These are phyloP conservation scores for Gulo gulo DNA, from an alignment of 2,113 vertebrate species.

Conservation along the genomic window DNA sequence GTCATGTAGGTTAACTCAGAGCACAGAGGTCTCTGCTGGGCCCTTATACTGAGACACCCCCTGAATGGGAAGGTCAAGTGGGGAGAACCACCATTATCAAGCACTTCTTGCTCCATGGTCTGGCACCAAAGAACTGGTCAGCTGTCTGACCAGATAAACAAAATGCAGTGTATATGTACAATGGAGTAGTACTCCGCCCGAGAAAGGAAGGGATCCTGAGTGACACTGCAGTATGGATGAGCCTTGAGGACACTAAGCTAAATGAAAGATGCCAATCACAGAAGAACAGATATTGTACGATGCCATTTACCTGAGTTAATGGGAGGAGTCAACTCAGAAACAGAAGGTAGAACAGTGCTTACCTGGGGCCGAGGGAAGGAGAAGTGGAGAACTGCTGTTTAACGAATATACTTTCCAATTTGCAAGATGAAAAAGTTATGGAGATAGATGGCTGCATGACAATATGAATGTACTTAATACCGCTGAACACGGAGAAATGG, in stretches of 20 bases:
- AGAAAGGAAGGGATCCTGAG: not conserved
- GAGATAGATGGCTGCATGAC: not conserved
- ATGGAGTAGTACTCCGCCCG: not conserved
- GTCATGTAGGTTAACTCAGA: not conserved
- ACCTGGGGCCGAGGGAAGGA: not conserved
- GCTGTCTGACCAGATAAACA: no score
- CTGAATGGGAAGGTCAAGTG: not conserved
- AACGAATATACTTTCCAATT: not conserved
- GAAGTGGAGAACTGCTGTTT: no score
- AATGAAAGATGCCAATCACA: not conserved
- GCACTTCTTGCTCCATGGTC: not conserved
- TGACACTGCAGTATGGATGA: not conserved
- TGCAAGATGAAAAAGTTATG: not conserved
- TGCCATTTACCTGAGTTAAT: not conserved
- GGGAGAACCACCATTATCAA: not conserved
- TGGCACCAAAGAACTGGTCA: not conserved
- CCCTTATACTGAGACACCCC: no score
- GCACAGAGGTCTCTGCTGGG: not conserved
- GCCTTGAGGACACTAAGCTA: not conserved
- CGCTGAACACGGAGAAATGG: not conserved
- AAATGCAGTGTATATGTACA: no score
- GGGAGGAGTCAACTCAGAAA: not conserved
- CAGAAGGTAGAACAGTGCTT: not conserved
- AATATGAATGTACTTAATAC: not conserved
- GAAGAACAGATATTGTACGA: not conserved